These are phyloP conservation scores for Hylyphantes graminicola DNA, from an alignment of 1,140 invertebrate genomes.

Conservation along the genomic window DNA sequence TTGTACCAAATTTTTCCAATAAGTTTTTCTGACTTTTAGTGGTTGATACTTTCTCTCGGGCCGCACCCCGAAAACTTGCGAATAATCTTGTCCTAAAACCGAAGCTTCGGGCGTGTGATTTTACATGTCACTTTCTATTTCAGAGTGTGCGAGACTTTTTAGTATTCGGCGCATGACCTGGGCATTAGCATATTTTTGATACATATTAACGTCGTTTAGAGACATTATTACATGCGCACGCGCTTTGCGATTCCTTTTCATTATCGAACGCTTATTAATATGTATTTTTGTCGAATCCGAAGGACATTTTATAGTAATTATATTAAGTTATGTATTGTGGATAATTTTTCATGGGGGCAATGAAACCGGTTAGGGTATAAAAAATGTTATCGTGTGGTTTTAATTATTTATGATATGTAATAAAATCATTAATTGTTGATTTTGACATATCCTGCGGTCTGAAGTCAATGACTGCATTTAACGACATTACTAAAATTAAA, in stretches of 20 bases:
- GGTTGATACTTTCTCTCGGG: background rate
- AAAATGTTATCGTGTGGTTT: no score
- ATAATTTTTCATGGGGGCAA: no score
- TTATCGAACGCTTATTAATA: background rate
- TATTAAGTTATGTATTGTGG: background rate
- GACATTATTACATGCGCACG: slow-evolving; percentile 30
- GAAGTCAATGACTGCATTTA: no score
- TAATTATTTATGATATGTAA: no score
- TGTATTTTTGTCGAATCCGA: slow-evolving; percentile 12
- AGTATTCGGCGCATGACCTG: slow-evolving; percentile 8
- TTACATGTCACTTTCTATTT: slow-evolving; percentile 31
- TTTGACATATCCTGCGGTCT: no score
- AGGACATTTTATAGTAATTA: slow-evolving; percentile 30
- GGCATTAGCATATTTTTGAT: slow-evolving; percentile 48
- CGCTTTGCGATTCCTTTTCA: slow-evolving; percentile 10
- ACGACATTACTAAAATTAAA: no score
- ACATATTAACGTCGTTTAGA: slow-evolving; percentile 37
- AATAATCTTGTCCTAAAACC: slow-evolving; percentile 11
- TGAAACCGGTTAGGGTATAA: no score
- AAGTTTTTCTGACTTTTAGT: no score
- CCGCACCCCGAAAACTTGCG: slow-evolving; percentile 12
- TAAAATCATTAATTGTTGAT: no score
- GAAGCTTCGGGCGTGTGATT: slow-evolving; percentile 20
- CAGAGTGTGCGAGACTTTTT: background rate
- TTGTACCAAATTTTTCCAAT: no score